Conservation (phyloP, 2,113 vertebrate genomes). For the Pycnonotus jocosus region DNA sequence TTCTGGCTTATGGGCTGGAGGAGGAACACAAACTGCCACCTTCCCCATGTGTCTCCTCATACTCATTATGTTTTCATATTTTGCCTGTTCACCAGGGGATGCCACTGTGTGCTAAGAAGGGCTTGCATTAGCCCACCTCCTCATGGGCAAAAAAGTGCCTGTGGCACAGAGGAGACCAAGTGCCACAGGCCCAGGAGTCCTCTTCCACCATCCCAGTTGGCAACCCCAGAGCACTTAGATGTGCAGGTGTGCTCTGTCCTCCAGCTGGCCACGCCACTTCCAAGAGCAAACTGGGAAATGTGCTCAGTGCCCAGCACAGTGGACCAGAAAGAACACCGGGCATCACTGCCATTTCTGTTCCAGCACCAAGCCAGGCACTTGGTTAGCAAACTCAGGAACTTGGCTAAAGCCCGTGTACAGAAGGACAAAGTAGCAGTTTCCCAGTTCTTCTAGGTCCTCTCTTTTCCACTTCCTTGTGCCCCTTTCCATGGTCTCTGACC, state of each 20-base stretch:
- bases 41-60: neutral
- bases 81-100: neutral
- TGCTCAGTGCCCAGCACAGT: neutral
- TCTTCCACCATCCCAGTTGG: neutral
- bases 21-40: neutral
- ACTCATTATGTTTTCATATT: neutral
- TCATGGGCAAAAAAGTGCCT: neutral
- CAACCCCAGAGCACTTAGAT: neutral
- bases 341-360: neutral
- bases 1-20: neutral
- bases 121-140: neutral
- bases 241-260: rapidly evolving
- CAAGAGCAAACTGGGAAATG: neutral
- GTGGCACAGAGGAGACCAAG: neutral
- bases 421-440: neutral
- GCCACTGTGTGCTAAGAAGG: neutral
- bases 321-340: neutral
- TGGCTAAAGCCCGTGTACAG: neutral
- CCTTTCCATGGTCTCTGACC: neutral
- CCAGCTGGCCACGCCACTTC: neutral
- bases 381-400: neutral
- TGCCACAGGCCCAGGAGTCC: neutral
- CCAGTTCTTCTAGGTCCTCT: neutral
- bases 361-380: neutral
- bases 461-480: neutral